Conservation (phyloP, 2,888 invertebrate genomes). For the Aspidiotus rigidus region DNA sequence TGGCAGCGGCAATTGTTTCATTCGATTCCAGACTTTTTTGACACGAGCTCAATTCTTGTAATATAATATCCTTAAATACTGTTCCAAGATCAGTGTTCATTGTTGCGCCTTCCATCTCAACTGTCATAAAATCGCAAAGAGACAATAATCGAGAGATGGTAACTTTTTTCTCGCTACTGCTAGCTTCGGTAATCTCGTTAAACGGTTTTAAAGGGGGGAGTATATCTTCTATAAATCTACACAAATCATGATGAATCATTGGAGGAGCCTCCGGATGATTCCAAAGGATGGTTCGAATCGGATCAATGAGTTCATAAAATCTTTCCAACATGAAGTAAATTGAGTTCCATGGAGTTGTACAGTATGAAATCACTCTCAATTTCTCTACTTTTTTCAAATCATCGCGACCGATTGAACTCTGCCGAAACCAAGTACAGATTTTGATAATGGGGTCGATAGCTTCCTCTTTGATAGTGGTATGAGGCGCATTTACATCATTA, state of each 20-base stretch:
- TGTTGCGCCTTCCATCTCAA: not conserved
- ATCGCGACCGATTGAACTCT: not conserved
- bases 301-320: not conserved
- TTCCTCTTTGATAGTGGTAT: not conserved
- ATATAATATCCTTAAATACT: not conserved
- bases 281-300: not conserved
- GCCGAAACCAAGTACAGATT: not conserved
- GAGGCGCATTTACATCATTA: not conserved
- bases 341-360: too few species aligned
- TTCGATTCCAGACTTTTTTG: not conserved
- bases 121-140: not conserved
- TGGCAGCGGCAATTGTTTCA: not conserved
- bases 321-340: not conserved
- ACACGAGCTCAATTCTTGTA: not conserved
- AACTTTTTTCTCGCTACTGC: not conserved
- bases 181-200: not conserved
- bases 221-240: not conserved
- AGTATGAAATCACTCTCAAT: not conserved
- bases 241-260: not conserved
- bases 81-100: not conserved
- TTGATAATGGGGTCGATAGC: not conserved
- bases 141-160: not conserved
- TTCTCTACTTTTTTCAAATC: not conserved
- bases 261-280: not conserved
- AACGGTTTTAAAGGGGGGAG: not conserved